Base-by-base conservation (phyloP, 2,888 invertebrate genomes). In the Drosophila greeni region DNA sequence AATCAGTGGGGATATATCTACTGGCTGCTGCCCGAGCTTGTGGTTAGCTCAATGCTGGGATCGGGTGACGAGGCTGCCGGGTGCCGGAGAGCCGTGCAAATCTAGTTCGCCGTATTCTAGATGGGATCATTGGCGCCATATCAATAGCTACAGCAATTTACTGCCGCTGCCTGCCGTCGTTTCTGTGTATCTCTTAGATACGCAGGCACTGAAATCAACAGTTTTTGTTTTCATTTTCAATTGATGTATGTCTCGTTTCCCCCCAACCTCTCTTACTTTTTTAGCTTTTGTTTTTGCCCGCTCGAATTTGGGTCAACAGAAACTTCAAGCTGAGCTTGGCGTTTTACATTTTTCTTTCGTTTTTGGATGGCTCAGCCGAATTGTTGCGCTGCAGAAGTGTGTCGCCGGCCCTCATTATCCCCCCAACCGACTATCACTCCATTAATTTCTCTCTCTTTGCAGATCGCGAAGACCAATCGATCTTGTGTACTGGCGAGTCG, bases 381-480 rank as follows among this genome's bases (percentile, higher is more conserved):
- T 75, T 64, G 18, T 24, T 66, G 54, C 68, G 39, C 42, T 34
- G 64, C 40, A 51, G 33, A 72, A 72, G 54, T 49, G 52, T 75
- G 55, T 52, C 65, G 58, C 16, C 52, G 26, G 31, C n/a, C 55
- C 42, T 29, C 51, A 24, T 18, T 36, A 16, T 51, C 55, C 62
- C 75, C 72, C 43, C 66, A 14, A n/a, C 16, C 54, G 12, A 31
- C 45, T 67, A 12, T 18, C 33, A 43, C 33, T 16, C 23, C 29
- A 7, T 48, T 40, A 49, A 24, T 49, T 8, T 33, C 24, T 37
- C 40, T 33, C 52, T 56, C 16, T 20, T 34, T 34, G 4, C 90
- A 99, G 99, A 99, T 91, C 95, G 99, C 65, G 99, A 99, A 91
- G 99, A 99, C 91, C 99, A 99, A 91, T 98, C 98, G 51, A 99